phyloP scores from a whole-genome alignment of 2,888 invertebrate species.

The Sipunculus nudus region DNA sequence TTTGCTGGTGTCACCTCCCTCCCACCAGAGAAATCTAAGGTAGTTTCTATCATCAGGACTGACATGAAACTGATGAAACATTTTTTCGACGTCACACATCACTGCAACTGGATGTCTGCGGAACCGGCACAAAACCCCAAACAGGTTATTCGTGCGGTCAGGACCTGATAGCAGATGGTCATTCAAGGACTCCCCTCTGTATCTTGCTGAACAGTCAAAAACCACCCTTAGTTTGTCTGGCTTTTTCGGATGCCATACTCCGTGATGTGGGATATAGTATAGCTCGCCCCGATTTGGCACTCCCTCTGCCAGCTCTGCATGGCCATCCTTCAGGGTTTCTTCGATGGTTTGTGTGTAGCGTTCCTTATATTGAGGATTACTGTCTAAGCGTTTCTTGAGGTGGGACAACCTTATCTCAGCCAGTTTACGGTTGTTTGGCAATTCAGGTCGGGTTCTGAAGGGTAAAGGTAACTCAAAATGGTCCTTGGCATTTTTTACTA shows the following conservation, averaged over 20 bases:
- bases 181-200: conserved; percentile 19
- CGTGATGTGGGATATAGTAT: conserved; percentile 30
- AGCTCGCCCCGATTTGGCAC: background rate
- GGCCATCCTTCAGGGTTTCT: conserved; percentile 1
- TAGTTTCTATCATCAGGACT: conserved; percentile 14
- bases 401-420: conserved; percentile 3
- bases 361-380: background rate
- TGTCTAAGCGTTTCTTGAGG: conserved; percentile 5
- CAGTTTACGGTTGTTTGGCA: conserved; percentile 18
- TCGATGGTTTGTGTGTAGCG: conserved; percentile 14
- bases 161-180: conserved; percentile 21
- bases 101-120: conserved; percentile 18
- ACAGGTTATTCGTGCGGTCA: conserved; percentile 22
- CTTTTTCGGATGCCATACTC: conserved; percentile 27
- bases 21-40: conserved; percentile 26
- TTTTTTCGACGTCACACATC: conserved; percentile 19
- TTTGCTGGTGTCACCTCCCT: background rate
- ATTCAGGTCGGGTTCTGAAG: background rate
- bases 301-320: conserved; percentile 10
- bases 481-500: too few species aligned
- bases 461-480: conserved; percentile 22
- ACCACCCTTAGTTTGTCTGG: conserved; percentile 26
- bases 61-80: conserved; percentile 26
- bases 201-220: conserved; percentile 23
- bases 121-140: conserved; percentile 25